Percentiles rank a stretch among this genome's conserved stretches.
Evolutionary conservation across 2,113 vertebrate genomes (phyloP).

Genomic region (Rostratula benghalensis): DNA sequence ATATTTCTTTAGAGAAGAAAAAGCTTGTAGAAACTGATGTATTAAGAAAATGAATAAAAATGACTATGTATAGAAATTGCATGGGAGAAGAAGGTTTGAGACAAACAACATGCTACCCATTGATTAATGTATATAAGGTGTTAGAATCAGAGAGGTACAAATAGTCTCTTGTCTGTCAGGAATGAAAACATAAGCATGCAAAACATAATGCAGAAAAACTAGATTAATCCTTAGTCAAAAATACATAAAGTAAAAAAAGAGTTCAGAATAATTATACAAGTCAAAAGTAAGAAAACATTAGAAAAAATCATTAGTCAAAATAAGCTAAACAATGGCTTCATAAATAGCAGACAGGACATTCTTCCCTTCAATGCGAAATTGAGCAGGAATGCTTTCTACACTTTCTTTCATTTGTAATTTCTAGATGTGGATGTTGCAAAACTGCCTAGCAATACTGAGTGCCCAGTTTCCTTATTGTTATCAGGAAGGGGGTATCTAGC

Average conservation of each 20-base stretch:
- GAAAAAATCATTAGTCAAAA: neutral
- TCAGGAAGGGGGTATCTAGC: neutral
- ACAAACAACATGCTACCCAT: neutral
- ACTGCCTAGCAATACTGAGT: neutral
- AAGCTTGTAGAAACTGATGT: neutral
- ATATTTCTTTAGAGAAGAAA: neutral
- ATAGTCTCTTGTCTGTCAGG: neutral
- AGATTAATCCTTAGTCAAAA: neutral
- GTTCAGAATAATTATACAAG: neutral
- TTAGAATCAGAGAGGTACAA: neutral
- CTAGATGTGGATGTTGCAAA: neutral
- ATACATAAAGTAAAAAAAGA: neutral
- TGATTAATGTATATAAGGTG: neutral
- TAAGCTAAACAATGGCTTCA: neutral
- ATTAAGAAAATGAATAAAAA: neutral
- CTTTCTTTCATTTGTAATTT: neutral
- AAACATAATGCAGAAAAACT: neutral
- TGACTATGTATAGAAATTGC: neutral
- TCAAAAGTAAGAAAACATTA: neutral
- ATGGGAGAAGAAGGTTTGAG: neutral
- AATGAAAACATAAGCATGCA: neutral
- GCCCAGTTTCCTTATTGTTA: neutral
- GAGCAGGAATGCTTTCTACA: neutral
- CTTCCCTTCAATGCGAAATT: neutral
- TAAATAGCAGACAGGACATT: neutral